Conservation (phyloP, 2,113 vertebrate genomes). For the Castor canadensis region DNA sequence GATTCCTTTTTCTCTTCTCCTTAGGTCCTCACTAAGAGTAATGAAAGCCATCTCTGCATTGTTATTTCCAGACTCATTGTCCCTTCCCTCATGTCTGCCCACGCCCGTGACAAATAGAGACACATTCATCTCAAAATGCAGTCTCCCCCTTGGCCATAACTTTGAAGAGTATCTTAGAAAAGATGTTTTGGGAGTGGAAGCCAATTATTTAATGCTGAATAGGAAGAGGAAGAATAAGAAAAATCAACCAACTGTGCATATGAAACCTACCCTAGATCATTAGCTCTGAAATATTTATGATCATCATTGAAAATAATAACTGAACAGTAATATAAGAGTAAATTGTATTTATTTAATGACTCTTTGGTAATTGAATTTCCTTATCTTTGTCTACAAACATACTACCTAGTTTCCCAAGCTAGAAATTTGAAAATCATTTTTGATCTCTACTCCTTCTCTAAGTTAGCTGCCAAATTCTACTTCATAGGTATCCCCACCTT, state of each 20-base stretch:
- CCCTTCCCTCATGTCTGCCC: neutral
- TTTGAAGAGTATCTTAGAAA: constrained; percentile 4
- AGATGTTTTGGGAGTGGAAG: neutral
- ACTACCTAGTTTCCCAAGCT: neutral
- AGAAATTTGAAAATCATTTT: neutral
- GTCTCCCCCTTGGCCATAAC: neutral
- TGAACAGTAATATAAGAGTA: neutral
- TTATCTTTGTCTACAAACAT: neutral
- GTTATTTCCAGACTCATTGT: fast-evolving
- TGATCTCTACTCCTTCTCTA: neutral
- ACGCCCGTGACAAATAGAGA: neutral
- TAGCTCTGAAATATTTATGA: constrained; percentile 4
- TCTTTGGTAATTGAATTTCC: neutral
- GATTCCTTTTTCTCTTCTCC: neutral
- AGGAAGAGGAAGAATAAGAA: constrained; percentile 22
- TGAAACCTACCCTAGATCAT: neutral
- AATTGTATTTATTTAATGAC: neutral
- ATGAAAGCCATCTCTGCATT: fast-evolving
- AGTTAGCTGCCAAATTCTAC: neutral
- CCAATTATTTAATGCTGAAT: neutral
- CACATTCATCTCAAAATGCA: neutral
- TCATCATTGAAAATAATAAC: neutral
- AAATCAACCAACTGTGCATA: neutral
- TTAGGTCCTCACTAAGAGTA: too few species aligned
- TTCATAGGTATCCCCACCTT: fast-evolving